Base-by-base conservation (phyloP, 2,797 vertebrate genomes). In the Hozukius guyotensis region DNA sequence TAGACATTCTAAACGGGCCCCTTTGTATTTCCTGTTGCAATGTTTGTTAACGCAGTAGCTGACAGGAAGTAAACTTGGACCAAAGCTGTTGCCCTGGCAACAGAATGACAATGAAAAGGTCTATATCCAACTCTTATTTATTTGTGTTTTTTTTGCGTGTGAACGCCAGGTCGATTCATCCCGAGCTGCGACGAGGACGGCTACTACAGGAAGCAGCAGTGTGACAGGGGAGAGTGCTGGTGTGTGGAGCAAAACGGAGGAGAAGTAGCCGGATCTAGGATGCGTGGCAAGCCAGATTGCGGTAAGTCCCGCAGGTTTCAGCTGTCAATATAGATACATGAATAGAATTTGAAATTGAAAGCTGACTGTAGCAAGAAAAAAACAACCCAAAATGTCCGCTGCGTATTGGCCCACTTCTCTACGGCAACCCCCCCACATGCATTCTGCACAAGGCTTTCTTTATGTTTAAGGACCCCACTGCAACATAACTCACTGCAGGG, bases 131-230 rank as follows among this genome's bases (percentile, higher is more conserved):
- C 31, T 83, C 10, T 77, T 75, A 61, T 77, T 64, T 73, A 18
- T 77, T 67, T 82, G 31, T 87, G 61, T 80, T 29, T 67, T 55
- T 55, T 67, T 38, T 53, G 22, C 2, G 25, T 67, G 62, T 57
- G 27, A 57, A 77, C 56, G 63, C 42, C 92, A 99, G 98, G 98
- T 64, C 90, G 96, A 89, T 98, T 98, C 93, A 97, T 99, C 78
- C 98, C 98, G 1, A 99, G 97, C 96, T 99, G 98, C 4, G 97
- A 99, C 0, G 98, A 99, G 91, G 98, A 99, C 0, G 98, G 98
- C 49, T 99, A 97, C 93, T 99, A 97, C 94, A 96, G 96, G 87
- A 98, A 97, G 95, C 97, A 96, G 84, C 98, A 99, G 92, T 99
- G 98, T 64, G 97, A 98, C 91, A 96, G 95, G 3, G 96, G 96